Base-by-base conservation (phyloP, 2,888 invertebrate genomes). In the Geotrupes spiniger region DNA sequence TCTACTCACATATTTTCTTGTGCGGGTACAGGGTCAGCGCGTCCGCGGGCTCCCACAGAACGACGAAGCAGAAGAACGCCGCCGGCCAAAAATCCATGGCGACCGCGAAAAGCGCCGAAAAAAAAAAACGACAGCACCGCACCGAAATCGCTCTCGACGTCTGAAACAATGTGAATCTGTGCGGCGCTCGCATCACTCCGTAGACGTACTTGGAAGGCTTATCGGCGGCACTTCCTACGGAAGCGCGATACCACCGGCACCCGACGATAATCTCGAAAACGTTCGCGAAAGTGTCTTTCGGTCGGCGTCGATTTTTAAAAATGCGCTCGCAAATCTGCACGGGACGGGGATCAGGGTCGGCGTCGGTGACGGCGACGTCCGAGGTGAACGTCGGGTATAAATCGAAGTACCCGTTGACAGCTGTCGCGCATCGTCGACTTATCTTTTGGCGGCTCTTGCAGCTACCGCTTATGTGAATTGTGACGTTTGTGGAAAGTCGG, bases 161-260 rank as follows among this genome's bases (percentile, higher is more conserved):
- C 33, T 4, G 14, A 33, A 4, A 17, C 25, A 31, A 16, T 1
- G 11, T 31, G 28, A 10, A 39, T 37, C 25, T 21, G 3, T 21
- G 4, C 38, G 26, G 48, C 48, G 48, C 48, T 48, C 43, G 36
- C 16, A 42, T 17, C 2, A 25, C 36, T 33, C 33, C 15, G 33
- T 10, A 33, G 33, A 33, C 33, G 33, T 12, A 33, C 46, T 41
- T 45, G 40, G 29, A 17, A n/a, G 25, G 17, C 42, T 37, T 46
- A 48, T 53, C 47, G 28, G 17, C 2, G 8, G 27, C 27, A 28
- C 21, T 51, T 53, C 53, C 53, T 53, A 39, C 51, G 53, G 53
- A 53, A 42, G 42, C 39, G 21, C 42, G 53, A 53, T 53, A 53
- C 28, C 21, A 21, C 21, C 21, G 53, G 53, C 50, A 51, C 36